These are phyloP conservation scores for Anguilla marmorata DNA, from an alignment of 2,797 vertebrate genomes.

Conservation along the genomic window DNA sequence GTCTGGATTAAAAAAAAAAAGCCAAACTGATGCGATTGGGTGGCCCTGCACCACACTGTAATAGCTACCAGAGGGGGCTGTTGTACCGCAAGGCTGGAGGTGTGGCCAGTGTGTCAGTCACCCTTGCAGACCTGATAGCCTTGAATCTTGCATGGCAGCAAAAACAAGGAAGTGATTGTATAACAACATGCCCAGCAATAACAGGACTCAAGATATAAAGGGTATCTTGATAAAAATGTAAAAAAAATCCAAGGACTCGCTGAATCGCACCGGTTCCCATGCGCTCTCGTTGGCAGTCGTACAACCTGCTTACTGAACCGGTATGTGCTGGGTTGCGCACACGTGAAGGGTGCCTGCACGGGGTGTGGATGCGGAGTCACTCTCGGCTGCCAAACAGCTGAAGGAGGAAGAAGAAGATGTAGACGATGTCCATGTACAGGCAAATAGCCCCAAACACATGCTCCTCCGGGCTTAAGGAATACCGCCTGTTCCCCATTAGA, in stretches of 20 bases:
- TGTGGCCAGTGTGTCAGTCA: background rate
- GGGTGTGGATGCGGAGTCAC: background rate
- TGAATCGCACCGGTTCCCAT: too few relatives aligned
- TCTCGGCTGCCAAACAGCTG: conserved; percentile 35
- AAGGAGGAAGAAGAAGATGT: conserved; percentile 50
- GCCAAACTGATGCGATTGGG: background rate
- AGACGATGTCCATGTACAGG: conserved; percentile 60
- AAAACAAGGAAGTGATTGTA: background rate
- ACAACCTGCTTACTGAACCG: too few relatives aligned
- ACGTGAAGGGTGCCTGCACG: background rate
- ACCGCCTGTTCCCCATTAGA: conserved; percentile 54
- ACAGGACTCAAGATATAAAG: background rate
- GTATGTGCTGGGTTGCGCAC: too few relatives aligned
- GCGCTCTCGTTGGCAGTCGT: too few relatives aligned
- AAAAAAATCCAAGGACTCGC: too few relatives aligned
- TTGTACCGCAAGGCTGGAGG: background rate
- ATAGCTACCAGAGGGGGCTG: background rate
- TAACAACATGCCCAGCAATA: background rate
- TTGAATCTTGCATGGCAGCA: background rate
- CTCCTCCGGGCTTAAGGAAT: conserved; percentile 58
- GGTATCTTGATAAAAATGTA: background rate
- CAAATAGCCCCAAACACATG: conserved; percentile 57
- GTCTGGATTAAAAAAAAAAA: background rate
- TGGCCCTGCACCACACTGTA: background rate
- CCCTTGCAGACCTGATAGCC: background rate